These are phyloP conservation scores for Metallyticus violacea DNA, from an alignment of 2,888 invertebrate species.

Conservation along the genomic window DNA sequence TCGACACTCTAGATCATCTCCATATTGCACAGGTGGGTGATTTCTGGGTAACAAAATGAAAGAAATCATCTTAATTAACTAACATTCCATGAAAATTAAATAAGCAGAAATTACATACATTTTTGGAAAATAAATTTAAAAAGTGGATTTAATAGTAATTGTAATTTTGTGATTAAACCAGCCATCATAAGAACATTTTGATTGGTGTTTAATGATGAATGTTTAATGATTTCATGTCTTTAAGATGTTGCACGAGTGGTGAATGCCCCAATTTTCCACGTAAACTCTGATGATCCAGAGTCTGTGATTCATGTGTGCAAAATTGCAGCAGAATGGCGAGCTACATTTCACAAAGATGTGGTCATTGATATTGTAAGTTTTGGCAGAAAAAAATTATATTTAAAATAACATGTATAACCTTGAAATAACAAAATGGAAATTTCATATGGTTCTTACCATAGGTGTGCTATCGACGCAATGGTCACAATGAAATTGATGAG, in stretches of 20 bases:
- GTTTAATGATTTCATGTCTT: too few species aligned
- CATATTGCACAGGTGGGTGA: conserved; percentile 77
- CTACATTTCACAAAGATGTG: conserved; percentile 91
- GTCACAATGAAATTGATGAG: conserved; percentile 97
- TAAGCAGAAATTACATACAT: background rate
- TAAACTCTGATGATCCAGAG: conserved; percentile 90
- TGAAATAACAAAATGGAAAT: background rate
- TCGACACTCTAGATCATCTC: conserved; percentile 78
- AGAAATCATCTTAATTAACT: background rate
- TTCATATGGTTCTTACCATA: conserved; percentile 36
- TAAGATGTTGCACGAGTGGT: conserved; percentile 88
- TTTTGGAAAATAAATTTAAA: background rate
- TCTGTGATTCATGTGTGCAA: conserved; percentile 89
- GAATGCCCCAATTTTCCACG: conserved; percentile 92
- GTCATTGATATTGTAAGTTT: conserved; percentile 74
- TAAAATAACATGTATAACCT: background rate
- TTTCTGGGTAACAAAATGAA: background rate
- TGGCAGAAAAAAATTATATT: background rate
- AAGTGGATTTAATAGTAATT: background rate
- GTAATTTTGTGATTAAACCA: too few species aligned
- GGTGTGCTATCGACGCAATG: conserved; percentile 89
- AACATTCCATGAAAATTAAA: background rate
- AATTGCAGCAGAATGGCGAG: conserved; percentile 88
- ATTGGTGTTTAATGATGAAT: too few species aligned
- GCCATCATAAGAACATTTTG: too few species aligned